Conservation (phyloP, 2,797 vertebrate species). For the Coranthus polyacanthus region DNA sequence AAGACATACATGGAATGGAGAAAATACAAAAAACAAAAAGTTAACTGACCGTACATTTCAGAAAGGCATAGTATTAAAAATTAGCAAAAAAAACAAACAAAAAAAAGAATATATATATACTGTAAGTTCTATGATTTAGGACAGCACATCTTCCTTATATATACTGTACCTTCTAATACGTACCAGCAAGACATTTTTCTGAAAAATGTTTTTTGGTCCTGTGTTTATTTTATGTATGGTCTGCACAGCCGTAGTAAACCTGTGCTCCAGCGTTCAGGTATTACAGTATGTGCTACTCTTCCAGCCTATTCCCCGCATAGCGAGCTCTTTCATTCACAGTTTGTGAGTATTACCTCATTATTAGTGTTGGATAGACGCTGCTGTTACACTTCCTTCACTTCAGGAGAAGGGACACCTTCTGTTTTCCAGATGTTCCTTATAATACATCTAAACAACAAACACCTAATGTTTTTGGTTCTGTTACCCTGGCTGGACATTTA, state of each 20-base stretch:
- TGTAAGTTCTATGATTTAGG: slow-evolving; percentile 67
- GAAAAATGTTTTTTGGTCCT: slow-evolving; percentile 75
- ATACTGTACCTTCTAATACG: slow-evolving; percentile 65
- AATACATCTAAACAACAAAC: slow-evolving; percentile 40
- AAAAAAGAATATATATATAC: slow-evolving; percentile 61
- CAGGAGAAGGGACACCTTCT: slow-evolving; percentile 43
- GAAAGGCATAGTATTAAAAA: slow-evolving; percentile 76
- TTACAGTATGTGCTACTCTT: slow-evolving; percentile 49
- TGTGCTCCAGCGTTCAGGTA: slow-evolving; percentile 50
- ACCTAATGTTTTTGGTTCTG: slow-evolving; percentile 48
- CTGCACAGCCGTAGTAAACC: slow-evolving; percentile 41
- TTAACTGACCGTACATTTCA: slow-evolving; percentile 59
- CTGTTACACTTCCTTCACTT: slow-evolving; percentile 59
- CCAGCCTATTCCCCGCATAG: slow-evolving; percentile 48
- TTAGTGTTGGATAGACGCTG: slow-evolving; percentile 57
- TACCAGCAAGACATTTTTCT: slow-evolving; percentile 70
- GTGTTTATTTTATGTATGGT: slow-evolving; percentile 55
- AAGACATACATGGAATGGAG: slow-evolving; percentile 73
- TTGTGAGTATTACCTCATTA: slow-evolving; percentile 62
- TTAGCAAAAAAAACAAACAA: slow-evolving; percentile 40
- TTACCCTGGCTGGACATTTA: slow-evolving; percentile 57
- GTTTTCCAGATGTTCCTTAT: slow-evolving; percentile 31
- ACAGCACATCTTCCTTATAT: slow-evolving; percentile 66
- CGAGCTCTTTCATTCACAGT: slow-evolving; percentile 79
- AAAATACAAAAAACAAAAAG: slow-evolving; percentile 61